Percentiles rank a stretch among this genome's conserved stretches.
Evolutionary conservation across 2,888 invertebrate species (phyloP).

Genomic region (Epinotia ramella): DNA sequence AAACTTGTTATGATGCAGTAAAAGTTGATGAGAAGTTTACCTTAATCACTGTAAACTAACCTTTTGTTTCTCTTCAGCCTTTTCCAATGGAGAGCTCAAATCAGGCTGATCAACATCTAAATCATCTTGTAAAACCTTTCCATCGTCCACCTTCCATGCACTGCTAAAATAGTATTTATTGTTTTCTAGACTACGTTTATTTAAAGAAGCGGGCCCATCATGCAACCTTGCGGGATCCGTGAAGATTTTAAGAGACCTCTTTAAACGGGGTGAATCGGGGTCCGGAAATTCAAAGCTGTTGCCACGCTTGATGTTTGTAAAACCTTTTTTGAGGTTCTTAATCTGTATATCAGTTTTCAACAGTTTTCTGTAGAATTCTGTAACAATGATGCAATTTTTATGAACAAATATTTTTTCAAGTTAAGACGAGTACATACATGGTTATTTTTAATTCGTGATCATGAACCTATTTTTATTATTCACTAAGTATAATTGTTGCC

Average conservation of each 20-base stretch:
- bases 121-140: background rate
- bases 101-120: background rate
- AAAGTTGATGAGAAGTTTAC: too few relatives aligned
- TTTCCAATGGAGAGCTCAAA: background rate
- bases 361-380: constrained; percentile 75
- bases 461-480: too few relatives aligned
- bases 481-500: too few relatives aligned
- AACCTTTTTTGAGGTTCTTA: constrained; percentile 61
- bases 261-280: constrained; percentile 44
- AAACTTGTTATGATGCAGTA: too few relatives aligned
- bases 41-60: background rate
- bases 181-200: constrained; percentile 3
- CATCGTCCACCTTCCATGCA: background rate
- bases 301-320: constrained; percentile 34
- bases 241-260: constrained; percentile 56
- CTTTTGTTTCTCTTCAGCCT: background rate
- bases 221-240: background rate
- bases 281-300: constrained; percentile 34
- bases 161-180: background rate
- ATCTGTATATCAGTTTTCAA: constrained; percentile 71
- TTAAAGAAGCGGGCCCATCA: background rate
- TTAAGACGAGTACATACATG: too few relatives aligned
- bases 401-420: background rate
- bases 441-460: too few relatives aligned
- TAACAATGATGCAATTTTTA: background rate